These are phyloP conservation scores for Tribolium freemani DNA, from an alignment of 2,888 invertebrate species.

Conservation along the genomic window DNA sequence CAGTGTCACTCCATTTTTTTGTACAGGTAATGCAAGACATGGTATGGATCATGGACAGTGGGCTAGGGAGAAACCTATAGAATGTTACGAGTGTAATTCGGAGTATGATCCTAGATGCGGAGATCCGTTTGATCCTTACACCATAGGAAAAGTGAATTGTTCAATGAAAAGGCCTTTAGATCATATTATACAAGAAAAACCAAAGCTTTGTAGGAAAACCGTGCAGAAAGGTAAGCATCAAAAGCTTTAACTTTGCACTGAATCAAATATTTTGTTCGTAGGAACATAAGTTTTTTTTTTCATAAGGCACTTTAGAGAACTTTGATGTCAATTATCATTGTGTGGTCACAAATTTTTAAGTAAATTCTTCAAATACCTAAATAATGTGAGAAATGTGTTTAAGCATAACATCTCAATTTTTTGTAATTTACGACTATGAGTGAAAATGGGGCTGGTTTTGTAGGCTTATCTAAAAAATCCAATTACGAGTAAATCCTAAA, in stretches of 20 bases:
- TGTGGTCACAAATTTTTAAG: too few species aligned
- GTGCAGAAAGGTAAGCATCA: slow-evolving; percentile 65
- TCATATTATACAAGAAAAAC: slow-evolving; percentile 71
- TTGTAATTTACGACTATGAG: too few species aligned
- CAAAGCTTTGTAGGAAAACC: slow-evolving; percentile 85
- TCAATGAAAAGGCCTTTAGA: slow-evolving; percentile 80
- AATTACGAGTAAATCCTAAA: too few species aligned
- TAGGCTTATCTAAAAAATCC: too few species aligned
- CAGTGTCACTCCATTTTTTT: slow-evolving; percentile 1
- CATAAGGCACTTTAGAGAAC: too few species aligned
- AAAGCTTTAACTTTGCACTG: background rate
- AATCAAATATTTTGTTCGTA: too few species aligned
- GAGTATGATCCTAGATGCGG: slow-evolving; percentile 91
- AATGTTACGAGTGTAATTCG: slow-evolving; percentile 94
- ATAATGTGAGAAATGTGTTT: too few species aligned
- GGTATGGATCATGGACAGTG: slow-evolving; percentile 38
- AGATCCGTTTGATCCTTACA: slow-evolving; percentile 88
- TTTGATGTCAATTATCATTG: too few species aligned
- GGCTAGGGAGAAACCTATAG: slow-evolving; percentile 68
- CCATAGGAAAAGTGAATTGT: slow-evolving; percentile 88
- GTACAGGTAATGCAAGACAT: slow-evolving; percentile 45
- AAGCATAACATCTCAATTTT: too few species aligned
- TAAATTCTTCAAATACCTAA: too few species aligned
- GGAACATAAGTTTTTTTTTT: too few species aligned
- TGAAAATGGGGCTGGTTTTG: too few species aligned